Evolutionary conservation across 2,797 vertebrate species (phyloP).

Genomic region (Xiphorhynchus erythropygius): DNA sequence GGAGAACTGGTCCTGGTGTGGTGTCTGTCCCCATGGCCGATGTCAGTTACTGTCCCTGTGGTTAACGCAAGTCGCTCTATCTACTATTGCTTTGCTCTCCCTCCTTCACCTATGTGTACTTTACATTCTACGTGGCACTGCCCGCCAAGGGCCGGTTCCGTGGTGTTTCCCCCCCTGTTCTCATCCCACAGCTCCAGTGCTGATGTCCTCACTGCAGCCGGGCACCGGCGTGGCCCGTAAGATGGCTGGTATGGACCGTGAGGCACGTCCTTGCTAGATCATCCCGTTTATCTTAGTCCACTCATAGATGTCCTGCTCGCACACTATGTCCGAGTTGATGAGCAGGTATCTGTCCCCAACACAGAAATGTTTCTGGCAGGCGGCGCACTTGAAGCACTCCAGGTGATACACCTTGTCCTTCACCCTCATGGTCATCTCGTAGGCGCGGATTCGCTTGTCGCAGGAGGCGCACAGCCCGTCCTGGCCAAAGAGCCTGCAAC

Average conservation of each 20-base stretch:
- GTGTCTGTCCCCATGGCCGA: neutral
- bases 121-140: conserved; percentile 38
- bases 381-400: conserved; percentile 98
- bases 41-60: conserved; percentile 49
- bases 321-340: conserved; percentile 99
- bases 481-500: conserved; percentile 88
- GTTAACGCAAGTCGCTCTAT: neutral
- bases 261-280: conserved; percentile 71
- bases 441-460: conserved; percentile 96
- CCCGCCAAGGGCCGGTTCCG: neutral
- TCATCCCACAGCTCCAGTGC: conserved; percentile 41
- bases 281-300: conserved; percentile 96
- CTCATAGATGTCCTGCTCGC: conserved; percentile 99
- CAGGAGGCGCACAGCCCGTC: conserved; percentile 96
- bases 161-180: conserved; percentile 21
- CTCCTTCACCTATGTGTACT: conserved; percentile 9
- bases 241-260: neutral
- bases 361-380: conserved; percentile 99
- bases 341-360: conserved; percentile 98
- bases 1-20: neutral
- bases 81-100: conserved; percentile 33
- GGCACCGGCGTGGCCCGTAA: neutral
- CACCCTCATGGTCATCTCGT: conserved; percentile 99
- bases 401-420: conserved; percentile 98
- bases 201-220: conserved; percentile 1